phyloP scores from a whole-genome alignment of 2,797 vertebrate genomes.

The Semaprochilodus insignis region DNA sequence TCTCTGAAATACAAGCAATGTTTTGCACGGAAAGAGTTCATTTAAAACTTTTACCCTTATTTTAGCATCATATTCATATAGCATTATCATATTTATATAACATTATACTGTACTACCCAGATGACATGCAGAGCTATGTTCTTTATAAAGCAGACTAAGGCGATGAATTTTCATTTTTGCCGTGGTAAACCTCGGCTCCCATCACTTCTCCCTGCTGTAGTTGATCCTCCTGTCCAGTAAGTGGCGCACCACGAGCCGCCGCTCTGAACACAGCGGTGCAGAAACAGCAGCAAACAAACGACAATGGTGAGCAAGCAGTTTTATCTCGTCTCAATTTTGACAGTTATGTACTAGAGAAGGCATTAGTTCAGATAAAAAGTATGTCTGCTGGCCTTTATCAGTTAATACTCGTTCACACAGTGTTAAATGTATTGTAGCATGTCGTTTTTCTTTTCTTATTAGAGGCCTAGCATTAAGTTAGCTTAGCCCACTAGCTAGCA shows the following conservation, averaged over 20 bases:
- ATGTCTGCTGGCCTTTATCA: too few species aligned
- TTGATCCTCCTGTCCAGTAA: conserved; percentile 10
- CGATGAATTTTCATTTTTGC: too few species aligned
- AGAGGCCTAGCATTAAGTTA: background rate
- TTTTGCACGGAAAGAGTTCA: too few species aligned
- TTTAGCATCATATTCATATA: too few species aligned
- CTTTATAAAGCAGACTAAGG: too few species aligned
- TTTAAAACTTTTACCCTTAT: too few species aligned
- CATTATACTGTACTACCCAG: too few species aligned
- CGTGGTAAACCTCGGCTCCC: too few species aligned
- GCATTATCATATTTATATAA: too few species aligned
- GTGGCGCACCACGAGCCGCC: conserved; percentile 8
- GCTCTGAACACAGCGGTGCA: background rate
- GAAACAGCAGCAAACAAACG: conserved; percentile 36
- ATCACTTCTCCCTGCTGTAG: background rate
- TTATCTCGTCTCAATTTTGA: background rate
- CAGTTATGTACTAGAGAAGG: background rate
- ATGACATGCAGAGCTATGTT: too few species aligned
- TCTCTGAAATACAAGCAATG: too few species aligned
- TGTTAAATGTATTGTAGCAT: background rate
- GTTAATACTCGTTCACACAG: background rate
- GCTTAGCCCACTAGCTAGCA: background rate
- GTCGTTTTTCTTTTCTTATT: background rate
- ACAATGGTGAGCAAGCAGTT: conserved; percentile 61
- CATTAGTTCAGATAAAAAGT: background rate